Evolutionary conservation across 92 coral and sea anemone species (phyloP).

Genomic region (Porites divaricata): DNA sequence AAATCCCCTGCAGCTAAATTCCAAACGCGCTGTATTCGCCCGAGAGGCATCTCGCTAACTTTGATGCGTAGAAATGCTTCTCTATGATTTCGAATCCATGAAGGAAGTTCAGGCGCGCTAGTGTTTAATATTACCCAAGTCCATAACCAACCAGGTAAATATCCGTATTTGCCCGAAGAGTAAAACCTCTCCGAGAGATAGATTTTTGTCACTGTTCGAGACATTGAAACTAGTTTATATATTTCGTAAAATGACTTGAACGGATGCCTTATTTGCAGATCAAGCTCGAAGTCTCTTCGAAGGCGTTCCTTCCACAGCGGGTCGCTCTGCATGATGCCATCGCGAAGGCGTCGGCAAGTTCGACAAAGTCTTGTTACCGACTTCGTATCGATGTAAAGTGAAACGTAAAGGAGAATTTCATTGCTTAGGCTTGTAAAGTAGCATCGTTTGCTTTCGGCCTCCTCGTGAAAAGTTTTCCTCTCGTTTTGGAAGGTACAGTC

Average conservation of each 20-base stretch:
- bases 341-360: slow-evolving; percentile 80
- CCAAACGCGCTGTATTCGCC: slow-evolving; percentile 89
- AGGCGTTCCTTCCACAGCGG: slow-evolving; percentile 85
- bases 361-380: slow-evolving; percentile 68
- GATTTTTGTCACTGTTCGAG: slow-evolving; percentile 76
- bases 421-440: slow-evolving; percentile 73
- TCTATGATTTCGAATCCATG: slow-evolving; percentile 89
- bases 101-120: slow-evolving; percentile 86
- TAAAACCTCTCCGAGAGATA: slow-evolving; percentile 86
- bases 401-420: slow-evolving; percentile 72
- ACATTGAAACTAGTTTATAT: slow-evolving; percentile 79
- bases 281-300: slow-evolving; percentile 76
- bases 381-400: slow-evolving; percentile 66
- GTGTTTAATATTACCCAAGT: slow-evolving; percentile 93
- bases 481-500: neutral
- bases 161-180: slow-evolving; percentile 83
- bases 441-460: slow-evolving; percentile 41
- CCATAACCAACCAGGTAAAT: slow-evolving; percentile 98
- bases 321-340: slow-evolving; percentile 68
- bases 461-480: slow-evolving; percentile 11
- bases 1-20: slow-evolving; percentile 79
- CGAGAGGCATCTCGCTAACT: slow-evolving; percentile 87
- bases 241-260: slow-evolving; percentile 77
- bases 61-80: slow-evolving; percentile 87
- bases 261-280: slow-evolving; percentile 71